Percentiles rank a stretch among this genome's conserved stretches.
These are phyloP conservation scores for Fistularia commersonii DNA, from an alignment of 2,797 vertebrate genomes.

Conservation along the genomic window DNA sequence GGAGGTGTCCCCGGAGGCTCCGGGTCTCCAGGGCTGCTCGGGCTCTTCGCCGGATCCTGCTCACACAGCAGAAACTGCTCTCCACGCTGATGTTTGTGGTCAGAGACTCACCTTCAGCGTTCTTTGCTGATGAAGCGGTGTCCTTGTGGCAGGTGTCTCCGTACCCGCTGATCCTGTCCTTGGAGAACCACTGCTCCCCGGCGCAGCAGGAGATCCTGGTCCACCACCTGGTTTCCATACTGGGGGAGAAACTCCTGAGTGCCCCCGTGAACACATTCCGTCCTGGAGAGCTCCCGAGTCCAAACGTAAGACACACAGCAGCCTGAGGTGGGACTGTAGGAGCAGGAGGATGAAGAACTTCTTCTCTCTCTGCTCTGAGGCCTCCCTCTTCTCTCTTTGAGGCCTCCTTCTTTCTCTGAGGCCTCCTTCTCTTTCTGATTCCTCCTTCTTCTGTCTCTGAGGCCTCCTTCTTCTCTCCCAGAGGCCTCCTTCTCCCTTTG, in stretches of 20 bases:
- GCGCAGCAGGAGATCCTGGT: conserved; percentile 85
- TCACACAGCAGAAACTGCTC: too few species aligned
- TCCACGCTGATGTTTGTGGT: too few species aligned
- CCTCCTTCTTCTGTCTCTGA: too few species aligned
- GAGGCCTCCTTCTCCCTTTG: too few species aligned
- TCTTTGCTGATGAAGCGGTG: too few species aligned
- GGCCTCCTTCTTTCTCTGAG: background rate
- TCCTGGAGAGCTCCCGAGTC: conserved; percentile 76
- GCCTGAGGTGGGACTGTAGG: conserved; percentile 15
- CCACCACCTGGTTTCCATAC: conserved; percentile 65
- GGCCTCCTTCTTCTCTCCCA: too few species aligned
- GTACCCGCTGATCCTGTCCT: conserved; percentile 84
- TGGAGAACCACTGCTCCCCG: conserved; percentile 86
- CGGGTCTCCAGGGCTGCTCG: too few species aligned
- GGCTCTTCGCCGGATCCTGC: too few species aligned
- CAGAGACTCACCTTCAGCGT: too few species aligned
- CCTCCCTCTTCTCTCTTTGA: too few species aligned
- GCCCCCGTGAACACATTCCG: conserved; percentile 50
- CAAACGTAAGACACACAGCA: conserved; percentile 78
- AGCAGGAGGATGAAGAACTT: conserved; percentile 1
- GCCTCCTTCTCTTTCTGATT: background rate
- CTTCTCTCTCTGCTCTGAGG: too few species aligned
- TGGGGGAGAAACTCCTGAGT: conserved; percentile 77
- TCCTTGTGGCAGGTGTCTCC: conserved; percentile 73
- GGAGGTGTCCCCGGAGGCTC: conserved; percentile 2